These are phyloP conservation scores for Gonocerus acuteangulatus DNA, from an alignment of 2,888 invertebrate species.

Conservation along the genomic window DNA sequence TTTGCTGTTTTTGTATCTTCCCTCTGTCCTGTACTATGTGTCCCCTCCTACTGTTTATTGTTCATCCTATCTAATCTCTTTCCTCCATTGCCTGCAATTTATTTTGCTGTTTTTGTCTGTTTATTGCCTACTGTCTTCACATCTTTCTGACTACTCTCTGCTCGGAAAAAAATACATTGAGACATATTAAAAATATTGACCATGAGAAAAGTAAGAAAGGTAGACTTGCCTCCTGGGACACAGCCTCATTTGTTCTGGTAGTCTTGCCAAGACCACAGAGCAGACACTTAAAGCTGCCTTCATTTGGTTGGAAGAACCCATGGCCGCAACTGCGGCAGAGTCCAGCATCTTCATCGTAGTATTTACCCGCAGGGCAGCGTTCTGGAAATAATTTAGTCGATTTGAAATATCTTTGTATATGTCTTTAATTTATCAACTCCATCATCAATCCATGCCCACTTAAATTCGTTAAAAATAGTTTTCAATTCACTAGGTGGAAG, in stretches of 20 bases:
- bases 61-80: no score
- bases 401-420: not conserved
- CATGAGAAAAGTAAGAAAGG: no score
- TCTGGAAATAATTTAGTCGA: slow-evolving; percentile 49
- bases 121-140: no score
- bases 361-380: slow-evolving; percentile 88
- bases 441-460: not conserved
- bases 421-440: not conserved
- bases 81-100: no score
- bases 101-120: no score
- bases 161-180: no score
- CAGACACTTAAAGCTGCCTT: slow-evolving; percentile 82
- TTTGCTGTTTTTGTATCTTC: no score
- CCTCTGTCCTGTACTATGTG: no score
- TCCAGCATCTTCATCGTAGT: slow-evolving; percentile 80
- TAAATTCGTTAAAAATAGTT: not conserved
- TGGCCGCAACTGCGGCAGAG: slow-evolving; percentile 87
- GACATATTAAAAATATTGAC: no score
- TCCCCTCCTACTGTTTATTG: no score
- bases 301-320: slow-evolving; percentile 84
- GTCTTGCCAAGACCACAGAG: slow-evolving; percentile 87
- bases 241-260: slow-evolving; percentile 82
- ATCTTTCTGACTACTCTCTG: no score
- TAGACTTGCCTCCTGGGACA: slow-evolving; percentile 54
- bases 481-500: no score